Conservation (phyloP, 2,113 vertebrate species). For the Deroptyus accipitrinus region DNA sequence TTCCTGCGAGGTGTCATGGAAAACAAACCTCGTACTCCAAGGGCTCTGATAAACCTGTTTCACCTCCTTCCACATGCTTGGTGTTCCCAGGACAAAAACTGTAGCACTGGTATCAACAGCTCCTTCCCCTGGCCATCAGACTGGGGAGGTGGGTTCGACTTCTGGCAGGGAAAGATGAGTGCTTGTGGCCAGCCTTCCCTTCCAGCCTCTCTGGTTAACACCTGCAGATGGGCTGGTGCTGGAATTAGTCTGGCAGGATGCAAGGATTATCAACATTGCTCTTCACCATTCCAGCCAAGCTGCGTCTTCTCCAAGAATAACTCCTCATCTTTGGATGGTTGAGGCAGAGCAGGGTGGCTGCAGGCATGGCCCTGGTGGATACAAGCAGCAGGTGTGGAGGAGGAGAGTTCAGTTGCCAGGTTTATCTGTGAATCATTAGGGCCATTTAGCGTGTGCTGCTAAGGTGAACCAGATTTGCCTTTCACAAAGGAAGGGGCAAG, state of each 20-base stretch:
- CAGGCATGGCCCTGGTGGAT: neutral
- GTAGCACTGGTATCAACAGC: neutral
- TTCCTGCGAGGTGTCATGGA: neutral
- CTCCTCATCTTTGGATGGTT: neutral
- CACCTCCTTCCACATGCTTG: neutral
- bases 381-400: neutral
- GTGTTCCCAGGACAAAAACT: neutral
- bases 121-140: neutral
- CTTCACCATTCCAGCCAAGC: neutral
- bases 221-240: neutral
- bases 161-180: neutral
- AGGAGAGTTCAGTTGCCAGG: neutral
- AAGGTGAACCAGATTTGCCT: neutral
- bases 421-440: neutral
- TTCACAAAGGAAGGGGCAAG: neutral
- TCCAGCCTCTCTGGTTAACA: neutral
- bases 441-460: neutral
- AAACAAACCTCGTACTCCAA: neutral
- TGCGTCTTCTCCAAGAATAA: rapidly evolving
- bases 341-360: neutral
- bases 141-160: neutral
- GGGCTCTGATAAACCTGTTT: neutral
- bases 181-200: rapidly evolving
- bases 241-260: neutral
- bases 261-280: neutral